Percentiles rank a stretch among this genome's conserved stretches.
phyloP scores from a whole-genome alignment of 2,797 vertebrate genomes.

The Chloroceryle inda region DNA sequence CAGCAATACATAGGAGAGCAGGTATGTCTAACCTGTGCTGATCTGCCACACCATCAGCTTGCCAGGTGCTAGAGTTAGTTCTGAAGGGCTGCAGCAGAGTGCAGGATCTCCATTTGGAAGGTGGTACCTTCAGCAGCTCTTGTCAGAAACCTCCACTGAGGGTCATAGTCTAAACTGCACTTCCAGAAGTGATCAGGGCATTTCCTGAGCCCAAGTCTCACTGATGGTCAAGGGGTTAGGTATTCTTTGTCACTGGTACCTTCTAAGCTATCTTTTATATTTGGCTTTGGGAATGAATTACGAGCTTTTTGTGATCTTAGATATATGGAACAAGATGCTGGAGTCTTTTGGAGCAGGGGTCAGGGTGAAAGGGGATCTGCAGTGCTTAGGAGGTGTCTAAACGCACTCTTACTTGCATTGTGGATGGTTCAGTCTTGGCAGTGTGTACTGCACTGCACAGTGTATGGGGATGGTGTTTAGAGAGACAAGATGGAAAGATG shows the following conservation, averaged over 20 bases:
- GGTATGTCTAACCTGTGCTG: background rate
- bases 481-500: background rate
- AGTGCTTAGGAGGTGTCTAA: background rate
- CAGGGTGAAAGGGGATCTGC: rapidly evolving
- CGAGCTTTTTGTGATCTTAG: background rate
- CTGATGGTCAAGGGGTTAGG: background rate
- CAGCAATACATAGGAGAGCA: background rate
- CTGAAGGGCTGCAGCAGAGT: background rate
- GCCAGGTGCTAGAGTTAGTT: background rate
- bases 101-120: background rate
- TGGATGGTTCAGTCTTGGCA: rapidly evolving
- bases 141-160: rapidly evolving
- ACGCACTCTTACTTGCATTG: background rate
- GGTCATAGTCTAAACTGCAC: background rate
- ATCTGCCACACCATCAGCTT: background rate
- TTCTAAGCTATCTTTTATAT: background rate
- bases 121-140: background rate
- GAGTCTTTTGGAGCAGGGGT: background rate
- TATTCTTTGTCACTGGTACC: background rate
- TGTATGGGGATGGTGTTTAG: background rate
- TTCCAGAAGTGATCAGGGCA: background rate
- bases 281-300: background rate
- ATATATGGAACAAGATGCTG: background rate
- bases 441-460: background rate
- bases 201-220: background rate